Percentiles rank a stretch among this genome's conserved stretches.
Evolutionary conservation across 2,888 invertebrate species (phyloP).

Genomic region (Catocala nupta): DNA sequence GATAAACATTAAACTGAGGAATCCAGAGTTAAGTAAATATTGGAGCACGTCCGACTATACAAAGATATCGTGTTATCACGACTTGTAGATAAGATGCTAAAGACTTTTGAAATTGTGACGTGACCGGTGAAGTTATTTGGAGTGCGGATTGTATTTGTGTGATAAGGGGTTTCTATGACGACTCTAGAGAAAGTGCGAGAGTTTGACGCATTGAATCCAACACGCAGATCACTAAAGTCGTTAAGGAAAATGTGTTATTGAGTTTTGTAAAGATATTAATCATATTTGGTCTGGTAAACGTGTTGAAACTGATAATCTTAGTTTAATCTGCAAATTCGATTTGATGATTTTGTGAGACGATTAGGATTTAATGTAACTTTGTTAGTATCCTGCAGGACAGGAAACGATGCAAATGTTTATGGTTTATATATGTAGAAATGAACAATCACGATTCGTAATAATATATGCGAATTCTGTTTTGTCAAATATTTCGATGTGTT

Average conservation of each 20-base stretch:
- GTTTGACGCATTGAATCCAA: no score
- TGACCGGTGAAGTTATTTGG: slow-evolving; percentile 2
- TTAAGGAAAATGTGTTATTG: neutral
- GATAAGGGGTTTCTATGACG: slow-evolving; percentile 7
- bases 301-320: slow-evolving; percentile 1
- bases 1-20: slow-evolving; percentile 24
- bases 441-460: slow-evolving; percentile 20
- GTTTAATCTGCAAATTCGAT: no score
- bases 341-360: no score
- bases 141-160: neutral
- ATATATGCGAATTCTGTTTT: slow-evolving; percentile 38
- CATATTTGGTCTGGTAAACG: neutral
- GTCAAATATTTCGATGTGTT: slow-evolving; percentile 2
- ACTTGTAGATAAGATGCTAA: slow-evolving; percentile 28
- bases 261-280: neutral
- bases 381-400: slow-evolving; percentile 9
- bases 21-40: slow-evolving; percentile 31
- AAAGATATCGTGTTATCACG: slow-evolving; percentile 43
- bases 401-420: neutral
- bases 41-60: slow-evolving; percentile 22
- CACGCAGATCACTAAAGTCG: no score
- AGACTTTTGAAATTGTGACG: slow-evolving; percentile 15
- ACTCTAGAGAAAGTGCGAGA: no score
- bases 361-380: no score
- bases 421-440: neutral